Evolutionary conservation across 2,113 vertebrate species (phyloP), one percentile per base, ranked within the genome.

Genomic region (Lutjanus erythropterus): DNA sequence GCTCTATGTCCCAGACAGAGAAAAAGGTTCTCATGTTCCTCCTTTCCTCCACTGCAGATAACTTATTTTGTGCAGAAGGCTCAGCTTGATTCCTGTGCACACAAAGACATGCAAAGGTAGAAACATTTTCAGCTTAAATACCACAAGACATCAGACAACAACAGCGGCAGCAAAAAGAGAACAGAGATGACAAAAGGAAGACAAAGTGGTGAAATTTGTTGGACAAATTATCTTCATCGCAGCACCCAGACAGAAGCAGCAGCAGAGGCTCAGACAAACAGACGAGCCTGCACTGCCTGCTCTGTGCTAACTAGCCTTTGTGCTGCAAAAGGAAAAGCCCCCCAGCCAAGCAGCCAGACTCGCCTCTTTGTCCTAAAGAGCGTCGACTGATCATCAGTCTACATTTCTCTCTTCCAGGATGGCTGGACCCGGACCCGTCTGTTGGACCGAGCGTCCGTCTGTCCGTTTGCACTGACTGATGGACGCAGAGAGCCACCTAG

Each of bases 221-320:
- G 59, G 46, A 77, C n/a, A 60, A 82, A 87, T 76, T 11, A 75
- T 90, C 68, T 72, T 72, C 60, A 47, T 75, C 19, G 80, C 78
- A 71, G 80, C 64, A 44, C 35, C 60, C 80, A 86, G 89, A 86
- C 75, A 80, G 79, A 72, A 53, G 73, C 79, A 85, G 71, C 31
- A 77, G 75, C 78, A 60, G 76, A 73, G 71, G 66, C 82, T 84
- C 71, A 80, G 76, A 86, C 90, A 80, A 75, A 89, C 86, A 79
- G 65, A 86, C 74, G 11, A 87, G 82, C 67, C 68, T 85, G 86
- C 67, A 37, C 85, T 79, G 77, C 74, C 84, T 86, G 88, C 86
- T 87, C 89, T 80, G 80, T 74, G 89, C 90, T 92, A 93, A 93
- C 92, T 90, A 92, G 90, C 89, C 92, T 94, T 94, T 94, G 92